Percentiles rank a stretch among this genome's conserved stretches.
phyloP scores from a whole-genome alignment of 2,113 vertebrate species.

The Struthio camelus region DNA sequence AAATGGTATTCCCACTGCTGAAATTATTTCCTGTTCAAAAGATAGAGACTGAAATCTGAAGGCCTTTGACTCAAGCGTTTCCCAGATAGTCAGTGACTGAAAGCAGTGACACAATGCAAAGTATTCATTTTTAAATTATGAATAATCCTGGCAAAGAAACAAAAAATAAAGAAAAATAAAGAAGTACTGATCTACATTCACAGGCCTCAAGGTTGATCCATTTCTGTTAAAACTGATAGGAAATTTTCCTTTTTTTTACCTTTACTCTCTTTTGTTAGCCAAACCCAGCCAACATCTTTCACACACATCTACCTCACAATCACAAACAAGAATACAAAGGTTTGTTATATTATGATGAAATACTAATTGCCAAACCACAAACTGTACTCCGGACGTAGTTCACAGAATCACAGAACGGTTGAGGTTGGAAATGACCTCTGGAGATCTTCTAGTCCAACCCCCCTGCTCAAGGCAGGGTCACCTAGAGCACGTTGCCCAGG shows the following conservation, averaged over 20 bases:
- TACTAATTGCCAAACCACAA: background rate
- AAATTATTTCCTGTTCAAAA: background rate
- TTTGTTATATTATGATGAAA: background rate
- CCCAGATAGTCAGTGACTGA: background rate
- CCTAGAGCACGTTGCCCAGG: too few relatives aligned
- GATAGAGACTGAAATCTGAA: background rate
- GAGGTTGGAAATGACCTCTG: too few relatives aligned
- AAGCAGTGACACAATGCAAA: background rate
- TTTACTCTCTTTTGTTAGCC: too few relatives aligned
- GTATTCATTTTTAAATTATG: background rate
- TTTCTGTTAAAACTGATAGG: background rate
- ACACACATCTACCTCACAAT: too few relatives aligned
- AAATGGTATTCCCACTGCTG: background rate
- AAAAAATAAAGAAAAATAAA: background rate
- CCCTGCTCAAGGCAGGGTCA: too few relatives aligned
- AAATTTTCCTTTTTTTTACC: background rate
- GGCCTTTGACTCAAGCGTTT: background rate
- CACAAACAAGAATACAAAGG: background rate
- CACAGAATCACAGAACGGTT: too few relatives aligned
- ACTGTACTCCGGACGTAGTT: too few relatives aligned
- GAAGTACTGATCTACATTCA: background rate
- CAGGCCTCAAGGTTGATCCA: background rate
- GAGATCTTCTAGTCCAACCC: too few relatives aligned
- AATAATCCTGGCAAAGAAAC: background rate
- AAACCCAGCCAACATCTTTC: background rate